Evolutionary conservation across 2,797 vertebrate species (phyloP).

Genomic region (Protosalanx chinensis): DNA sequence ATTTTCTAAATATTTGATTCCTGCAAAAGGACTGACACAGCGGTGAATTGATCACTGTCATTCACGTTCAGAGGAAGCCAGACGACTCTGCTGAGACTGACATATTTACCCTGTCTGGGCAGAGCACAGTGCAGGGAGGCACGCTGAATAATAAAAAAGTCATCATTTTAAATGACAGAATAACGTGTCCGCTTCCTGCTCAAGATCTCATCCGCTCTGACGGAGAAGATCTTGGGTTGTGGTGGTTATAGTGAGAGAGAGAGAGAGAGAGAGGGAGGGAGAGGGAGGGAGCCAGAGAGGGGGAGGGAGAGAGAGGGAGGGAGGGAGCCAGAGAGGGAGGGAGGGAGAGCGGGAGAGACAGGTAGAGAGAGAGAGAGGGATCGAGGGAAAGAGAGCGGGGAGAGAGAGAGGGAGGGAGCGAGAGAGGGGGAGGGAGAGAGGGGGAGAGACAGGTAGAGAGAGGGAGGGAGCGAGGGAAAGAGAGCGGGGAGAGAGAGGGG

Average conservation of each 20-base stretch:
- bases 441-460: too few species aligned
- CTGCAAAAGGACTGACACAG: slow-evolving; percentile 67
- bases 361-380: too few species aligned
- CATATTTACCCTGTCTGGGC: slow-evolving; percentile 43
- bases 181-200: not conserved
- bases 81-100: slow-evolving; percentile 46
- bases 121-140: slow-evolving; percentile 25
- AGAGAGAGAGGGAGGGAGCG: not conserved
- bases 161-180: slow-evolving; percentile 4
- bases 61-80: slow-evolving; percentile 9
- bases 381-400: too few species aligned
- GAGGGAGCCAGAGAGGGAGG: too few species aligned
- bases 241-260: slow-evolving; percentile 4
- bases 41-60: slow-evolving; percentile 67
- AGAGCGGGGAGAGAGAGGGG: not conserved
- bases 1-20: slow-evolving; percentile 60
- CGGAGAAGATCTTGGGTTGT: not conserved
- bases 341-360: too few species aligned
- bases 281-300: too few species aligned
- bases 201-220: slow-evolving; percentile 7
- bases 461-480: too few species aligned
- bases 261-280: not conserved
- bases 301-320: too few species aligned
- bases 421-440: not conserved
- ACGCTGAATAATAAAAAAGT: slow-evolving; percentile 37